Evolutionary conservation across 2,113 vertebrate species (phyloP).

Genomic region (Coturnix japonica): DNA sequence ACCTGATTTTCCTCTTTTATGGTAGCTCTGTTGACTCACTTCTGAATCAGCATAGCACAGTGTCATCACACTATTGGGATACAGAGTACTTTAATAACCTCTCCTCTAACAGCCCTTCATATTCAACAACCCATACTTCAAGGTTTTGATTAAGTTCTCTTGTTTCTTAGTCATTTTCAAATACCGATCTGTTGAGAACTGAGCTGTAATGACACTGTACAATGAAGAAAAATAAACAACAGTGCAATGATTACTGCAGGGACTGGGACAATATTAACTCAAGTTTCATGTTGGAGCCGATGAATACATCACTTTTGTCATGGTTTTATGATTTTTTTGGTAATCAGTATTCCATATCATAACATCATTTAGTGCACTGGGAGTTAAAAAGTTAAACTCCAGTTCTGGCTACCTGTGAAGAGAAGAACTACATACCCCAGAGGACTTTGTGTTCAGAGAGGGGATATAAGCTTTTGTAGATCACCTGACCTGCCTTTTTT

Average conservation of each 20-base stretch:
- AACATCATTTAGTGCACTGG: no score
- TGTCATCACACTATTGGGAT: neutral
- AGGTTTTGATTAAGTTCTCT: neutral
- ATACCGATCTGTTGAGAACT: neutral
- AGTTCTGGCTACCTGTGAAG: no score
- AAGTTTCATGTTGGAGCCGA: accelerated
- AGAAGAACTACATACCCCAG: no score
- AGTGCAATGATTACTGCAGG: neutral
- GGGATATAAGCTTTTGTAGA: no score
- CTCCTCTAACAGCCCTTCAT: neutral
- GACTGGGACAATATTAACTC: neutral
- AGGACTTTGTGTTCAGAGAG: no score
- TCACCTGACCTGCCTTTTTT: no score
- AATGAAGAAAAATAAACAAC: neutral
- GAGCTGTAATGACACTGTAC: neutral
- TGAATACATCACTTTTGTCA: neutral
- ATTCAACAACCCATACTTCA: no score
- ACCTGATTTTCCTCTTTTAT: slow-evolving; percentile 14
- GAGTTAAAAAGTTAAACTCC: no score
- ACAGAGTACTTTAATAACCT: neutral
- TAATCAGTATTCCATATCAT: no score
- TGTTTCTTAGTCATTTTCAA: neutral
- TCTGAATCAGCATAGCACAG: slow-evolving; percentile 18
- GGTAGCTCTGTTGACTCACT: slow-evolving; percentile 30
- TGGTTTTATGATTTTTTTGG: no score